A percentile compares a stretch with the other conserved stretches of the same genome.
Conservation (phyloP, 2,888 invertebrate species). For the Bombyx huttoni region DNA sequence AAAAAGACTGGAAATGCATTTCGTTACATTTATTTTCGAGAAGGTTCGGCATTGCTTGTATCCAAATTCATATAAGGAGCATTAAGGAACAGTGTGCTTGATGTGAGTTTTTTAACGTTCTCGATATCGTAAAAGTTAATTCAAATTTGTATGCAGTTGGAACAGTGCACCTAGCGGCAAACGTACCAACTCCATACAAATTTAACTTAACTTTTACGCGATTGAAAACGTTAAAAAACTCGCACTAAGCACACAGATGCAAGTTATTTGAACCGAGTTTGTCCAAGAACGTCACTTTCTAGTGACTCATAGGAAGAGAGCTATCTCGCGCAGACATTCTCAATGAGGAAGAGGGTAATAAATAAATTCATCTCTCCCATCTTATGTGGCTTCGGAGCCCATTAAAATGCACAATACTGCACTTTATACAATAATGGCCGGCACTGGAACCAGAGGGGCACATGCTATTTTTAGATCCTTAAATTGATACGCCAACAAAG, state of each 20-base stretch:
- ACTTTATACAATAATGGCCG: constrained; percentile 52
- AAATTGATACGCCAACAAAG: constrained; percentile 67
- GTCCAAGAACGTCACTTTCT: constrained; percentile 66
- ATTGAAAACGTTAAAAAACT: no score
- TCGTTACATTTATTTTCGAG: background rate
- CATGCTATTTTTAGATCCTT: constrained; percentile 57
- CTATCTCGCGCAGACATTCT: constrained; percentile 68
- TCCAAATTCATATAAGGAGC: no score
- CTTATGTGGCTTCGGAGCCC: constrained; percentile 61
- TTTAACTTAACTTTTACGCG: no score
- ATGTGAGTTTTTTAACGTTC: no score
- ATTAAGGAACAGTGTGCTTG: no score
- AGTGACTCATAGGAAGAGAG: constrained; percentile 72
- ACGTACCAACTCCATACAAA: no score
- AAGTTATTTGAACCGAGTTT: constrained; percentile 57
- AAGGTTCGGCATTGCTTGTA: constrained; percentile 7
- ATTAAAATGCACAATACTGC: constrained; percentile 71
- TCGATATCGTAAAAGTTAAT: no score
- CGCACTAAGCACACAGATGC: constrained; percentile 28
- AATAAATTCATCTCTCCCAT: constrained; percentile 71
- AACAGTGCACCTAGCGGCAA: no score
- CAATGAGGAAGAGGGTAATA: constrained; percentile 73
- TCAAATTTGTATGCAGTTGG: no score
- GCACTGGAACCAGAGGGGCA: constrained; percentile 46
- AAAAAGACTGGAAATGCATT: background rate